Conservation (phyloP, 2,888 invertebrate genomes). For the Aromia moschata region DNA sequence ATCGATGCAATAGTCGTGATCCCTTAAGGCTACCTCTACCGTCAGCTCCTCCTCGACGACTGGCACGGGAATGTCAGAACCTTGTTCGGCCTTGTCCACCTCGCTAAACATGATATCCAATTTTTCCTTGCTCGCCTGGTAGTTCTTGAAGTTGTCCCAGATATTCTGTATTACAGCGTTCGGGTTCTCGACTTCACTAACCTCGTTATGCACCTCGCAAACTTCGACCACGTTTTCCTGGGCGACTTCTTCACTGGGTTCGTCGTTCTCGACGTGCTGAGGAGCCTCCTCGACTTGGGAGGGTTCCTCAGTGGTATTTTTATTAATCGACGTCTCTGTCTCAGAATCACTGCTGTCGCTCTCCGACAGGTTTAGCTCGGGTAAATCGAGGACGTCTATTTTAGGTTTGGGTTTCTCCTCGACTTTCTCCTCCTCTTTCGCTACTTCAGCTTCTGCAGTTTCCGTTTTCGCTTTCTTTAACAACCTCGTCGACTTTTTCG, state of each 20-base stretch:
- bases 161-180: slow-evolving; percentile 68
- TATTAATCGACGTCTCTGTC: slow-evolving; percentile 56
- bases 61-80: slow-evolving; percentile 31
- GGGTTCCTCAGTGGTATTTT: too few species aligned
- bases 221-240: slow-evolving; percentile 32
- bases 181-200: slow-evolving; percentile 25
- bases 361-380: slow-evolving; percentile 84
- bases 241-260: slow-evolving; percentile 51
- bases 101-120: slow-evolving; percentile 54
- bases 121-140: slow-evolving; percentile 75
- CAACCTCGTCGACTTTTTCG: slow-evolving; percentile 36
- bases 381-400: slow-evolving; percentile 76
- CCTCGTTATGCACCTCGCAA: slow-evolving; percentile 23
- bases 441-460: slow-evolving; percentile 58
- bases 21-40: slow-evolving; percentile 61
- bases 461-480: slow-evolving; percentile 48
- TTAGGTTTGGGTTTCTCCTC: slow-evolving; percentile 61
- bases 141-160: slow-evolving; percentile 81
- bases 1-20: slow-evolving; percentile 79
- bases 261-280: slow-evolving; percentile 42
- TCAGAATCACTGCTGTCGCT: slow-evolving; percentile 79
- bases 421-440: slow-evolving; percentile 43
- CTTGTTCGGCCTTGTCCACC: slow-evolving; percentile 30
- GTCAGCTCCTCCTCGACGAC: slow-evolving; percentile 27
- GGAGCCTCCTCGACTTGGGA: too few species aligned